Base-by-base conservation (phyloP, 2,888 invertebrate species). In the Dusona sp. region DNA sequence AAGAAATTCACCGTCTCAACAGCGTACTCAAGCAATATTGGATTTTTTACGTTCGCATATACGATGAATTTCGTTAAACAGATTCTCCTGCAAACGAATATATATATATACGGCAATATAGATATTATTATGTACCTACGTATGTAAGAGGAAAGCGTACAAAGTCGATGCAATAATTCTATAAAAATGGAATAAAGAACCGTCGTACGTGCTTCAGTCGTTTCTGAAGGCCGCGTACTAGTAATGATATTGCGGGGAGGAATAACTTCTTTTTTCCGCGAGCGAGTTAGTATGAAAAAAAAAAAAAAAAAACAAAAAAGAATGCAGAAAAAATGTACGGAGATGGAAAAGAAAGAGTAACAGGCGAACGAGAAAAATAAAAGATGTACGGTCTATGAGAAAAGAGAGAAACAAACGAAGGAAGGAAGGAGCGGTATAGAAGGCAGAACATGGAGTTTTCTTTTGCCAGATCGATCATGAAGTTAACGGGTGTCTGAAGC, bases 201-300 rank as follows among this genome's bases (percentile, higher is more conserved):
- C 73, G 85, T 29, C 83, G 86, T 88, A 90, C 89, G 88, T 86
- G 85, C 81, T 81, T 87, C 87, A 89, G 38, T 16, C 68, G 36
- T 48, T 33, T 70, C 68, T 68, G 57, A 51, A 77, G 70, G 13
- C 48, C 89, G 79, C 87, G 80, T 88, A 89, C 87, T 83, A 86
- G 87, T 90, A 90, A 90, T 88, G 88, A 88, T 88, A 90, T 89
- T 89, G 88, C 83, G 83, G 79, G 81, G 87, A 75, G 81, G 88
- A 89, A 88, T 87, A 86, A 85, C 85, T 87, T 88, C 80, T 90
- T 90, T 89, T 90, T 89, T 89, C 88, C 88, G 83, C 82, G 67
- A 86, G 84, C 79, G 36, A 64, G 19, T 80, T 57, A 36, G 6
- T 45, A 81, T 42, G 70, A 78, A 80, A 85, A 51, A n/a, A 75